phyloP scores from a whole-genome alignment of 2,113 vertebrate genomes.

The Mus musculus region GRCm39 chr13:43646501-43647000 shows the following conservation, averaged over 20 bases:
- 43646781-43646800: not conserved
- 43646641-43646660: not conserved
- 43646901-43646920: not conserved
- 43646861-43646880: not conserved
- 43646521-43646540: not conserved
- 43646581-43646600: not conserved
- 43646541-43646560: not conserved
- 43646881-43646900: not conserved
- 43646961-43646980: not conserved
- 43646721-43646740: not conserved
- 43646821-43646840: not conserved
- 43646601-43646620: not conserved
- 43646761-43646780: not conserved
- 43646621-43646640: not conserved
- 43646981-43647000: not conserved
- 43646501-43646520: not conserved
- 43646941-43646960: not conserved
- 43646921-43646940: not conserved
- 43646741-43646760: not conserved
- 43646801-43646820: not conserved
- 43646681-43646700: not conserved
- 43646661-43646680: constrained; percentile 3
- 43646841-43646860: not conserved
- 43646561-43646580: not conserved
- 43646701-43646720: not conserved